Evolutionary conservation across 2,888 invertebrate genomes (phyloP), one percentile per base, ranked within the genome.

Genomic region (Pollenia labialis): DNA sequence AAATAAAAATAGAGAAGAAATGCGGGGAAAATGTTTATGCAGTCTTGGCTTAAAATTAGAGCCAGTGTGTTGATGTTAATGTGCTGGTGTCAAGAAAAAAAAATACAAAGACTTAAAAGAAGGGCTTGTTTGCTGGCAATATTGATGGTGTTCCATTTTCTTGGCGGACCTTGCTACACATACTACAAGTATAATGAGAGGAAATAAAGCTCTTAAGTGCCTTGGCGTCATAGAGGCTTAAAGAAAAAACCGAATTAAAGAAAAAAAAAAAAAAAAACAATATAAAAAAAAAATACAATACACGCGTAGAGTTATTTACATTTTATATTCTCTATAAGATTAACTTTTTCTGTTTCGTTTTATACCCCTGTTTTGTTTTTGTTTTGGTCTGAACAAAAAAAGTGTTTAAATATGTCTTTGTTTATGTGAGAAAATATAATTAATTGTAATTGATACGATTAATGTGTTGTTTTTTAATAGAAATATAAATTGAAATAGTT

Each of bases 161-260:
- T 46, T 48, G 18, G 46, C 46, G 69, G 62, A 66, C 68, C 52
- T 40, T 81, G 86, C 58, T 72, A 62, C 72, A 83, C 87, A 87
- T 75, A 85, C 66, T 52, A 52, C 66, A 44, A 74, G 52, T 40
- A 71, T 32, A 60, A 85, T 40, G 40, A 69, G 74, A 72, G 83
- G 58, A 83, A 74, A 83, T 89, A 91, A 91, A 92, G 91, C 91
- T 91, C 89, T 92, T 92, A 91, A 91, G 91, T 90, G 92, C 89
- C 90, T 91, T 91, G 92, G 92, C 91, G 92, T 90, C 91, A 90
- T 60, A 60, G 88, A 90, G 91, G 89, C 91, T 91, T 91, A 91
- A 89, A 52, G 44, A 46, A 64, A 81, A 81, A 32, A 10, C 7
- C 23, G 66, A 46, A 42, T 42, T 23, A 60, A 60, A 72, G 79